A percentile compares a stretch with the other conserved stretches of the same genome.
phyloP scores from a whole-genome alignment of 2,888 invertebrate genomes.

The Petrolisthes manimaculis region DNA sequence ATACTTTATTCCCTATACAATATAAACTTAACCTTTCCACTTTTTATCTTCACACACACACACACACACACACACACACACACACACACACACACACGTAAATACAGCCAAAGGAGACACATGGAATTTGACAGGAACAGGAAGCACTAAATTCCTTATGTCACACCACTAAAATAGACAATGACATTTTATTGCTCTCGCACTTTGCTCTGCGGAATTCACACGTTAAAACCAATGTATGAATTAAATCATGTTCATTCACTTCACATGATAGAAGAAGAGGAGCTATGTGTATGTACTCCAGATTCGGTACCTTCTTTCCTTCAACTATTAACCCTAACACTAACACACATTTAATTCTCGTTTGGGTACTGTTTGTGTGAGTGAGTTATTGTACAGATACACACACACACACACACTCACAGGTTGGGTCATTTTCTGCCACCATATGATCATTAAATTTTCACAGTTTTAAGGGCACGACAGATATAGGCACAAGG shows the following conservation, averaged over 20 bases:
- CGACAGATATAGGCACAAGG: not conserved
- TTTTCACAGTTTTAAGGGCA: not conserved
- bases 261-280: too few relatives aligned
- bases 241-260: too few relatives aligned
- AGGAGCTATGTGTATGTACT: too few relatives aligned
- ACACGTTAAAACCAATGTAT: too few relatives aligned
- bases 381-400: too few relatives aligned
- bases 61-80: not conserved
- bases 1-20: not conserved
- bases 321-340: not conserved
- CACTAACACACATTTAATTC: not conserved
- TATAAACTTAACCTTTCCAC: not conserved
- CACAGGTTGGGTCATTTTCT: too few relatives aligned
- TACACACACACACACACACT: too few relatives aligned
- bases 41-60: not conserved
- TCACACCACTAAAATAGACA: too few relatives aligned
- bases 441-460: not conserved
- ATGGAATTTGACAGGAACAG: not conserved
- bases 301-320: not conserved
- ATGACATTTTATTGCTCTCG: too few relatives aligned
- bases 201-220: too few relatives aligned
- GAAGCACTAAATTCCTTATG: too few relatives aligned
- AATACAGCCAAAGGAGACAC: not conserved
- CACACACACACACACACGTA: not conserved
- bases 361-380: not conserved